These are phyloP conservation scores for Wasmannia auropunctata DNA, from an alignment of 1,140 invertebrate species.

Conservation along the genomic window DNA sequence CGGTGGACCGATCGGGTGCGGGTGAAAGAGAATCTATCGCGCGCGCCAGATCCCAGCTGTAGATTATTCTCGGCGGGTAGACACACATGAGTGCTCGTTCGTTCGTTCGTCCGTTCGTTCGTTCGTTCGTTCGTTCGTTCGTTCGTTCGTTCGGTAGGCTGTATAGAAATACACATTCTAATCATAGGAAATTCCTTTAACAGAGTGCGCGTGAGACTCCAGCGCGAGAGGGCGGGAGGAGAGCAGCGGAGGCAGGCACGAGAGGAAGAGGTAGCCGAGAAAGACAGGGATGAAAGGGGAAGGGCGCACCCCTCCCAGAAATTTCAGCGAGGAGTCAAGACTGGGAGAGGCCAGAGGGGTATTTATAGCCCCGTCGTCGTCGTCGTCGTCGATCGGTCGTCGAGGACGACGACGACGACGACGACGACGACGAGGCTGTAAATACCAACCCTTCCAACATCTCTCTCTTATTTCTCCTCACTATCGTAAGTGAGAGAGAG, in stretches of 20 bases:
- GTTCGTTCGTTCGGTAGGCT: constrained; percentile 61
- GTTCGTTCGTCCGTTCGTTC: constrained; percentile 49
- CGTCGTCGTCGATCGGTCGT: constrained; percentile 31
- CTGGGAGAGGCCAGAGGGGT: constrained; percentile 36
- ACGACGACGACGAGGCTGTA: constrained; percentile 67
- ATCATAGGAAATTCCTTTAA: constrained; percentile 82
- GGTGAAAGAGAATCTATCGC: constrained; percentile 37
- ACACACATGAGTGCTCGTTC: constrained; percentile 58
- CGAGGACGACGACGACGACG: background rate
- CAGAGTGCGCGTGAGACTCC: constrained; percentile 61
- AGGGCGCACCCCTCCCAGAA: constrained; percentile 68
- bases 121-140: constrained; percentile 54
- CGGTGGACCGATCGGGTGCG: too few relatives aligned
- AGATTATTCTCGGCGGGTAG: constrained; percentile 75
- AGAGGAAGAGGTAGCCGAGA: constrained; percentile 5
- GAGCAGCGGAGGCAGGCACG: background rate
- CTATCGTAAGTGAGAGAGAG: background rate
- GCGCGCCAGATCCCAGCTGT: constrained; percentile 41
- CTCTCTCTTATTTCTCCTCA: constrained; percentile 30
- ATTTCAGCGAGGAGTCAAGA: constrained; percentile 76
- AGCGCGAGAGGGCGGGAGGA: background rate
- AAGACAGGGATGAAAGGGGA: constrained; percentile 27
- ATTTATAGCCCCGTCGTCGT: constrained; percentile 42
- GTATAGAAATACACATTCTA: constrained; percentile 82
- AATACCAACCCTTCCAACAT: constrained; percentile 74